Base-by-base conservation (phyloP, 2,797 vertebrate species). In the Acipenser oxyrinchus region DNA sequence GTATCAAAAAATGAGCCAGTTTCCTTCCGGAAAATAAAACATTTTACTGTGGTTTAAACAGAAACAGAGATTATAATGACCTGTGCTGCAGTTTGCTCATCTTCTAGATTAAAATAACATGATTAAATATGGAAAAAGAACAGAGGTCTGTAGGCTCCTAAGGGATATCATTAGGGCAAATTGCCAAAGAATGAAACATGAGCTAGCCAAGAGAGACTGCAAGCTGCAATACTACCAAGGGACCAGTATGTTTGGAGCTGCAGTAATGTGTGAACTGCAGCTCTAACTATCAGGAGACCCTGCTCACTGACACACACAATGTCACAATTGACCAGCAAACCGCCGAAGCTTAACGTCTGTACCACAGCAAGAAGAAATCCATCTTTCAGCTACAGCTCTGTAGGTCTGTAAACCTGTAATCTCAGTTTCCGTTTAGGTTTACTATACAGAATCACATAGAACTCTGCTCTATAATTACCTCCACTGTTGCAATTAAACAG, bases 181-280 rank as follows among this genome's bases (percentile, higher is more conserved):
- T 93, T 96, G 95, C 95, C 95, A 95, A 94, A 93, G 94, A 95
- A 94, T 93, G 95, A 97, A 96, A 95, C 95, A 95, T 92, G 93
- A 95, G 93, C 92, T 93, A 92, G 91, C 87, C 89, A 92, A 93
- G 90, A 93, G 92, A 93, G 91, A 87, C 93, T 89, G 92, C 86
- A 88, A 89, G 90, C 92, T 81, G 88, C 87, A 80, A 78, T 74
- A 84, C 85, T 87, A 89, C 91, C 92, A 76, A 77, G 92, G 94
- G 94, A 93, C 88, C 78, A 82, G 82, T 83, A 84, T 78, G 83
- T 85, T 89, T 88, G 90, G 91, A 89, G 92, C 91, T 87, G 85
- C 90, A 80, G 91, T 83, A 86, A 91, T 78, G 92, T 93, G 94
- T 88, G 91, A 93, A 90, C 89, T 78, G 71, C 71, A 76, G 87